Conservation (phyloP, 30 jellyfish, hydroid and myxozoan genomes). For the Clytia hemisphaerica region DNA sequence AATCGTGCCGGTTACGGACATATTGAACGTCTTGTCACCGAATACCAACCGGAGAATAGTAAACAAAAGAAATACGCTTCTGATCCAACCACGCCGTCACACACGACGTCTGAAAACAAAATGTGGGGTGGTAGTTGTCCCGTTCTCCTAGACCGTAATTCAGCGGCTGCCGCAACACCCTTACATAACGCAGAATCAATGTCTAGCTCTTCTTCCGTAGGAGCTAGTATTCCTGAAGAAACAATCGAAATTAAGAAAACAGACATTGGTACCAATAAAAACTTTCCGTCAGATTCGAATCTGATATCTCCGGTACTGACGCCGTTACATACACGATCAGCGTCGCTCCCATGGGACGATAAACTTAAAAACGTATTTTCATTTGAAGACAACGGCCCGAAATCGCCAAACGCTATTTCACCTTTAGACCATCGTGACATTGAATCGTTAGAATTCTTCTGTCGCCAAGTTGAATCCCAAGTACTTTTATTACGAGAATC, state of each 20-base stretch:
- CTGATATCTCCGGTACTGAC: conserved; percentile 50
- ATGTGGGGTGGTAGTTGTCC: conserved; percentile 99
- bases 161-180: conserved; percentile 44
- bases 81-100: conserved; percentile 90
- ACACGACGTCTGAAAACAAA: conserved; percentile 66
- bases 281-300: conserved; percentile 70
- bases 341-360: conserved; percentile 90
- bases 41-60: conserved; percentile 67
- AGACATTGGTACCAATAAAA: not conserved
- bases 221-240: conserved; percentile 12
- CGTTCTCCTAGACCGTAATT: conserved; percentile 50
- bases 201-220: conserved; percentile 24
- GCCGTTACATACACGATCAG: conserved; percentile 77
- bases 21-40: conserved; percentile 84
- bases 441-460: conserved; percentile 73
- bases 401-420: conserved; percentile 48
- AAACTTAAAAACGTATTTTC: conserved; percentile 56
- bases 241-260: conserved; percentile 23
- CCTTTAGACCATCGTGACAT: conserved; percentile 88
- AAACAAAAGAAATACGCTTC: conserved; percentile 75
- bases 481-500: conserved; percentile 80
- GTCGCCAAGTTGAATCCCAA: conserved; percentile 95
- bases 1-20: conserved; percentile 14
- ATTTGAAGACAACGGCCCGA: conserved; percentile 62
- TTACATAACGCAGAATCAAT: conserved; percentile 19